Evolutionary conservation across 2,888 invertebrate genomes (phyloP).

Genomic region (Callimorpha dominula): DNA sequence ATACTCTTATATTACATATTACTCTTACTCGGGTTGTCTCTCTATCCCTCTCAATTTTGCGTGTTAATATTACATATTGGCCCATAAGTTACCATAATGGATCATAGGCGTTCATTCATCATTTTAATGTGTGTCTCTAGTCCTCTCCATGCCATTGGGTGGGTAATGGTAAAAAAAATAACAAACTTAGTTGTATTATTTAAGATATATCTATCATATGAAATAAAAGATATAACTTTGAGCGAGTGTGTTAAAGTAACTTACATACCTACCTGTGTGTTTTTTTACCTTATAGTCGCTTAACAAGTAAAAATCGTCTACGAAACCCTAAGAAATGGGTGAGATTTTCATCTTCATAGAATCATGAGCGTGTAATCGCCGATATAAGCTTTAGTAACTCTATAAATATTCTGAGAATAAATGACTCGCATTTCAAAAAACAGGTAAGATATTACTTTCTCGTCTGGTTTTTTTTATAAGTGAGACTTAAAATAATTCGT

Average conservation of each 20-base stretch:
- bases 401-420: conserved; percentile 8
- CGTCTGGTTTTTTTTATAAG: conserved; percentile 4
- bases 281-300: not conserved
- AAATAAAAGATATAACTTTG: not conserved
- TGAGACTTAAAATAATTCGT: not conserved
- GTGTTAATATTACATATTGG: not conserved
- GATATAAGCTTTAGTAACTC: conserved; percentile 4
- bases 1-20: too few species aligned
- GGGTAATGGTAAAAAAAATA: not conserved
- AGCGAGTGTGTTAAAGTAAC: not conserved
- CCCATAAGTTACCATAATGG: not conserved
- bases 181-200: not conserved
- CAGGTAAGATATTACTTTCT: not conserved
- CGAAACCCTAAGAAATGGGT: not conserved
- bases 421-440: conserved; percentile 6
- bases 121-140: not conserved
- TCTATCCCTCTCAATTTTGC: not conserved
- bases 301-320: not conserved
- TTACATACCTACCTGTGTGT: not conserved
- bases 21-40: too few species aligned
- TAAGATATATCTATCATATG: not conserved
- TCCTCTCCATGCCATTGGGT: not conserved
- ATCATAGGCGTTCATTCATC: not conserved
- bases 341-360: not conserved
- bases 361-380: not conserved